phyloP scores from a whole-genome alignment of 2,888 invertebrate genomes.

The Drosophila nigritarsus region DNA sequence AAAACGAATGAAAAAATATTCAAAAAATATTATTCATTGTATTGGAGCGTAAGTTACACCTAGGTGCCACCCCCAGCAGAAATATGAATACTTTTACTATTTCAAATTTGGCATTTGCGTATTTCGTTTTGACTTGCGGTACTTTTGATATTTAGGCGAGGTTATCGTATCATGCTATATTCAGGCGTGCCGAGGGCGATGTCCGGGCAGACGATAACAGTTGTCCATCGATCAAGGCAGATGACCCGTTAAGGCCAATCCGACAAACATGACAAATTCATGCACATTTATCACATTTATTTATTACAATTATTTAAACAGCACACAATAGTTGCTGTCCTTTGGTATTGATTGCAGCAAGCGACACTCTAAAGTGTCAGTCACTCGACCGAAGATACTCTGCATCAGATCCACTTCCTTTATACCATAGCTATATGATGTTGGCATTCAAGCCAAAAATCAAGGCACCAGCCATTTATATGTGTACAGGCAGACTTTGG shows the following conservation, averaged over 20 bases:
- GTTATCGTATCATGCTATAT: not conserved
- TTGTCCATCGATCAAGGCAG: conserved; percentile 36
- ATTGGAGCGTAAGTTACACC: not conserved
- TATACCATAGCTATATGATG: not conserved
- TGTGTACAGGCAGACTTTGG: not conserved
- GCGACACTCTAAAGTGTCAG: not conserved
- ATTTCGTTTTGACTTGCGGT: not conserved
- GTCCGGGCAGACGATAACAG: conserved; percentile 22
- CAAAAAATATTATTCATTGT: not conserved
- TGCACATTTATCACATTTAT: conserved; percentile 41
- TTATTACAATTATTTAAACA: not conserved
- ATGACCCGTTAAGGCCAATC: conserved; percentile 21
- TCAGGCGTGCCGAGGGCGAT: not conserved
- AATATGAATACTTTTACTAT: not conserved
- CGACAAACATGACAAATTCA: conserved; percentile 52
- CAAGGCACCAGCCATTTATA: not conserved
- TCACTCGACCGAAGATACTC: not conserved
- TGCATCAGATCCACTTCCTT: not conserved
- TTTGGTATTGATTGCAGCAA: not conserved
- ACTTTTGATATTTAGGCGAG: conserved; percentile 3
- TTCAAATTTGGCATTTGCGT: conserved; percentile 2
- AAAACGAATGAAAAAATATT: not conserved
- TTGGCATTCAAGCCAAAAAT: not conserved
- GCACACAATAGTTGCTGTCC: not conserved
- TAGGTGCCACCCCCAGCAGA: not conserved